Base-by-base conservation (phyloP, 2,797 vertebrate species). In the Vipera latastei region DNA sequence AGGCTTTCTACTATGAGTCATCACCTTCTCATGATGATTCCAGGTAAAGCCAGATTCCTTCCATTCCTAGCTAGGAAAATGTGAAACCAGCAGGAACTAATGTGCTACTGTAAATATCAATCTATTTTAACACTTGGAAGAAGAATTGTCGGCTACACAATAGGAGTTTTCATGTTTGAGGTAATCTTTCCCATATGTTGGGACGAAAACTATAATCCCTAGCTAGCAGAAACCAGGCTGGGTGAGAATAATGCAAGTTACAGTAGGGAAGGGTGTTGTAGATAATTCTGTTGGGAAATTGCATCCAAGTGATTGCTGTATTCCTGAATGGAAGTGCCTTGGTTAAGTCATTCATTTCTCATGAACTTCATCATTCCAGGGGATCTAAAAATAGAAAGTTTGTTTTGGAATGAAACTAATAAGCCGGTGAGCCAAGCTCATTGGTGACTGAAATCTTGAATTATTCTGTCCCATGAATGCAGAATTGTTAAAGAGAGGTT, bases 271-370 rank as follows among this genome's bases (percentile, higher is more conserved):
- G 32, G 16, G 32, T 44, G n/a, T 38, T 78, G 22, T 16, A 55
- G 61, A 51, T 61, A 55, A 32, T 55, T 38, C 4, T 38, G 3
- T 73, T 59, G 8, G 4, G 14, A n/a, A 55, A 28, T 61, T 61
- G 38, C 38, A 48, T 60, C 38, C 14, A 13, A 28, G 63, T 4
- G 26, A n/a, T 65, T 4, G 25, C 51, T 20, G 28, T 16, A 38
- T 92, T 89, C 88, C 69, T 89, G 57, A 89, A 85, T 92, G 88
- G 91, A 89, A 92, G 83, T 83, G 91, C 88, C 87, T 53, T 38
- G 44, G 57, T 53, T 38, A 61, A 92, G 11, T 4, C 16, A 44
- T 69, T 78, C 61, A 55, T 51, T 92, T 89, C 55, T 83, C 22
- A 38, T 55, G 38, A 78, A 59, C 51, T 57, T 51, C 38, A 12